Conservation (phyloP, 2,113 vertebrate species). For the Rhodinocichla rosea region DNA sequence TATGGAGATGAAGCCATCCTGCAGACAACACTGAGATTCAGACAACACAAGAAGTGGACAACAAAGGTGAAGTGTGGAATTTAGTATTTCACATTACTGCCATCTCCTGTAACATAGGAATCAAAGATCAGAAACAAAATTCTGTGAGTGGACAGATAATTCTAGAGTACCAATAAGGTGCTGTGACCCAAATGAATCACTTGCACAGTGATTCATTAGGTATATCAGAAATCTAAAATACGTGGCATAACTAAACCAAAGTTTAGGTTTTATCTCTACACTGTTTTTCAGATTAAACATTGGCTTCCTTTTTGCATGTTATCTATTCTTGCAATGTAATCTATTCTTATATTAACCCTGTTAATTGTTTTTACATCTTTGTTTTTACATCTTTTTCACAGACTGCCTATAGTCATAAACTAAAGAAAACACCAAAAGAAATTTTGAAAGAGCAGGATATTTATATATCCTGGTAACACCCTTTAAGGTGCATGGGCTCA, state of each 20-base stretch:
- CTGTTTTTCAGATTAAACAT: not conserved
- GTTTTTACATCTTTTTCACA: not conserved
- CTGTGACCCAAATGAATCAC: not conserved
- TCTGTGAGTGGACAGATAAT: not conserved
- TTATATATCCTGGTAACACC: not conserved
- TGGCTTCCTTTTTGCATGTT: not conserved
- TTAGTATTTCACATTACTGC: slow-evolving; percentile 4
- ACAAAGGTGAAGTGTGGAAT: not conserved
- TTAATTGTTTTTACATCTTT: not conserved
- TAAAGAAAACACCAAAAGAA: not conserved
- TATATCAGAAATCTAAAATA: not conserved
- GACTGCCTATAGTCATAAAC: not conserved
- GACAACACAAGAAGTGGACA: slow-evolving; percentile 1
- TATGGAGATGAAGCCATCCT: not conserved
- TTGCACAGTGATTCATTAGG: not conserved
- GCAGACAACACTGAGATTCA: not conserved
- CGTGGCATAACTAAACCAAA: not conserved
- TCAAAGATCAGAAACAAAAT: not conserved
- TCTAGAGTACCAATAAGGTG: not conserved
- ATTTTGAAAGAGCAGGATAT: not conserved
- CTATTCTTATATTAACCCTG: not conserved
- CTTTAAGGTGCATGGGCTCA: not conserved
- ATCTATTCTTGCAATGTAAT: not conserved
- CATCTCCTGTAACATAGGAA: not conserved
- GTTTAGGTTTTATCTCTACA: not conserved